Evolutionary conservation across 2,797 vertebrate genomes (phyloP).

Genomic region (Bradypus variegatus): DNA sequence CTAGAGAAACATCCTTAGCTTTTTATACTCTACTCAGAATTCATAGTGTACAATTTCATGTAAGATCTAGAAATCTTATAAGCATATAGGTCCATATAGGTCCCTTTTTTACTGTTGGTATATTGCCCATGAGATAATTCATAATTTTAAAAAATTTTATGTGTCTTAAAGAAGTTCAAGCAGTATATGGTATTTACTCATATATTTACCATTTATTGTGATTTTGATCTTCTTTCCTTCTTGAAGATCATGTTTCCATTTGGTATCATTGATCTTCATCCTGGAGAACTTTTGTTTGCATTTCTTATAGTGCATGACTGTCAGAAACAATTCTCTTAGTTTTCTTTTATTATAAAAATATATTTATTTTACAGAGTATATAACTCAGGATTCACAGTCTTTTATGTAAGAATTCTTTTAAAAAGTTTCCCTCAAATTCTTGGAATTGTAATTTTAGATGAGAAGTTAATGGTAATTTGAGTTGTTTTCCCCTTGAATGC

Average conservation of each 20-base stretch:
- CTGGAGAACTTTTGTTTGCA: background rate
- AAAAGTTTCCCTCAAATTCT: no score
- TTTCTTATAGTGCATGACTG: background rate
- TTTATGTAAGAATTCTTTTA: no score
- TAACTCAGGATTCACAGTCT: no score
- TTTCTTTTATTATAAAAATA: no score
- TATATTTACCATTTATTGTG: background rate
- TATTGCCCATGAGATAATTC: background rate
- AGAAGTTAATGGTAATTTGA: no score
- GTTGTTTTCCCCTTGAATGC: no score
- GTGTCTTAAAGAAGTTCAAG: background rate
- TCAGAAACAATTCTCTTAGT: no score
- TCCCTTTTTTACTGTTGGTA: background rate
- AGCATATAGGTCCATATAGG: background rate
- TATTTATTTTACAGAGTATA: no score
- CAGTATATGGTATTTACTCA: background rate
- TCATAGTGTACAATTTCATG: background rate
- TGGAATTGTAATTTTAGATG: no score
- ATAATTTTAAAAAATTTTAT: background rate
- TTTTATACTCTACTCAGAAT: background rate
- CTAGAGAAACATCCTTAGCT: background rate
- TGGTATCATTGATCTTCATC: background rate
- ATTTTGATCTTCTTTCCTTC: background rate
- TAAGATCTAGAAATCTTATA: background rate
- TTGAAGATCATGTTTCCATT: background rate